Evolutionary conservation across 2,797 vertebrate species (phyloP).

Genomic region (Enteromius trimaculatus): DNA sequence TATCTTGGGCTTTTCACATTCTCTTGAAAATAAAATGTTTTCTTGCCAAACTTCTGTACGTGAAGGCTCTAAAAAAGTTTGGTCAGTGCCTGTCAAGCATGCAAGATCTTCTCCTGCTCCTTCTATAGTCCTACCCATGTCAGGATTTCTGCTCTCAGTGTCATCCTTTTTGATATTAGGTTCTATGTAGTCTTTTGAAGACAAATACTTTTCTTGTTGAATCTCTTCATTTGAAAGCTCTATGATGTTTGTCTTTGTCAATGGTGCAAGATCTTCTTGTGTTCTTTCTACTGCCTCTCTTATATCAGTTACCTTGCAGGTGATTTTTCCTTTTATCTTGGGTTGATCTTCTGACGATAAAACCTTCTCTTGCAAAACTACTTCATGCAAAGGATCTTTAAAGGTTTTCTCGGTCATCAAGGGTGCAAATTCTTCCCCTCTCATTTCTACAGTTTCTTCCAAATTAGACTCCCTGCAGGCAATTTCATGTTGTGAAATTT

Average conservation of each 20-base stretch:
- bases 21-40: background rate
- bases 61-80: background rate
- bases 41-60: background rate
- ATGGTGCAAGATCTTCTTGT: background rate
- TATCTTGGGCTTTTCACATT: background rate
- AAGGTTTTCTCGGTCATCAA: background rate
- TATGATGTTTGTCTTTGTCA: slow-evolving; percentile 5
- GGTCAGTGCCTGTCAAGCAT: background rate
- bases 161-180: background rate
- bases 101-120: background rate
- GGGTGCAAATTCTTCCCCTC: background rate
- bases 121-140: slow-evolving; percentile 15
- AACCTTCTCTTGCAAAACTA: background rate
- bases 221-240: background rate
- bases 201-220: slow-evolving; percentile 11
- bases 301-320: background rate
- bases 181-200: background rate
- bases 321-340: slow-evolving; percentile 1
- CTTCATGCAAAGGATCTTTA: slow-evolving; percentile 2
- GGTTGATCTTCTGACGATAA: background rate
- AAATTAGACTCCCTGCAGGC: background rate
- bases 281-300: slow-evolving; percentile 20
- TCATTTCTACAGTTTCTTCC: background rate
- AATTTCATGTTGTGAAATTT: background rate
- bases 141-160: background rate